Percentiles rank a stretch among this genome's conserved stretches.
phyloP scores from a whole-genome alignment of 2,888 invertebrate genomes.

The Melikaiella ostensackeni region DNA sequence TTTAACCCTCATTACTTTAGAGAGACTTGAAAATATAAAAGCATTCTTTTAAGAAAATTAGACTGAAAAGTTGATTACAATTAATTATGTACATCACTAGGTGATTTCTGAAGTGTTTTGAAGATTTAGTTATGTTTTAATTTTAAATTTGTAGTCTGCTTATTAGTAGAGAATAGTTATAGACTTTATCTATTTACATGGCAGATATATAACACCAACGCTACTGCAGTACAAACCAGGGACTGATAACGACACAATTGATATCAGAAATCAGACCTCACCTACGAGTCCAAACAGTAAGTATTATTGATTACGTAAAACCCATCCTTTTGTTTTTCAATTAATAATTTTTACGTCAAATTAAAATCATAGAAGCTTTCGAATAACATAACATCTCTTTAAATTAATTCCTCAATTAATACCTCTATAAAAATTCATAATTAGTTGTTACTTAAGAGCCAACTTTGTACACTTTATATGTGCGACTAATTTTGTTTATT shows the following conservation, averaged over 20 bases:
- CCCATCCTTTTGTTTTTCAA: constrained; percentile 12
- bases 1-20: neutral
- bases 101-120: neutral
- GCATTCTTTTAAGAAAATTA: neutral
- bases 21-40: neutral
- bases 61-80: neutral
- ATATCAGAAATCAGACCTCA: constrained; percentile 70
- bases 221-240: constrained; percentile 68
- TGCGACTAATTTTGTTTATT: neutral
- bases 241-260: constrained; percentile 64
- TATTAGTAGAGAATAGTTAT: neutral
- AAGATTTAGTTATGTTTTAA: neutral
- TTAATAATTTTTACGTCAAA: neutral
- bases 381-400: neutral
- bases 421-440: neutral
- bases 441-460: neutral
- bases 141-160: neutral
- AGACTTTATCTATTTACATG: constrained; percentile 19
- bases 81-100: neutral
- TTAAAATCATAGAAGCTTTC: neutral
- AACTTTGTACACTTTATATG: neutral
- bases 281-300: constrained; percentile 75
- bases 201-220: constrained; percentile 68
- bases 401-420: neutral
- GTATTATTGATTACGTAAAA: constrained; percentile 45